A percentile compares a stretch with the other conserved stretches of the same genome.
These are phyloP conservation scores for Drosophila nikananu DNA, from an alignment of 1,140 invertebrate species.

Conservation along the genomic window DNA sequence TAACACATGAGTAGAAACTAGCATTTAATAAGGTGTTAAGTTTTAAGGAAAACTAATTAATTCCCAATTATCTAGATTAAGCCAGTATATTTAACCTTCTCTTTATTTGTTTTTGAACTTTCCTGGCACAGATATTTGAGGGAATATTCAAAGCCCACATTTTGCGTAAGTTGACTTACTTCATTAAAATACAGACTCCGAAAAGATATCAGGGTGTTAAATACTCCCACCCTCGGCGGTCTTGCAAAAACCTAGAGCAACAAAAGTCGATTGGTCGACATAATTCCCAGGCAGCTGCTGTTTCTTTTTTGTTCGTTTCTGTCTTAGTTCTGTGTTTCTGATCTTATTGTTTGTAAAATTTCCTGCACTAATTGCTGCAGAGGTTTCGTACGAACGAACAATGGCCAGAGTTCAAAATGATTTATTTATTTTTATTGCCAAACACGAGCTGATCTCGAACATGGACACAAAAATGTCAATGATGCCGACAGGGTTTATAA, in stretches of 20 bases:
- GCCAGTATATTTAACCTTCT: no score
- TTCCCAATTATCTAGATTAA: no score
- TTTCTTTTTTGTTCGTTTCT: slow-evolving; percentile 20
- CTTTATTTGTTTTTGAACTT: no score
- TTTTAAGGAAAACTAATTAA: no score
- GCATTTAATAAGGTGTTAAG: no score
- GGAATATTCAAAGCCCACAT: neutral
- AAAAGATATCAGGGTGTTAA: slow-evolving; percentile 25
- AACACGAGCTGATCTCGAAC: slow-evolving; percentile 40
- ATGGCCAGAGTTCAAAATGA: slow-evolving; percentile 47
- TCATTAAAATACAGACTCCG: slow-evolving; percentile 18
- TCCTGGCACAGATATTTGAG: neutral
- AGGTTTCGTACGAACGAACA: slow-evolving; percentile 45
- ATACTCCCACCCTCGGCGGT: slow-evolving; percentile 33
- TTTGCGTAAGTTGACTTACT: slow-evolving; percentile 7
- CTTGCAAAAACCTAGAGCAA: slow-evolving; percentile 26
- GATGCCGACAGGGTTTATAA: slow-evolving; percentile 12
- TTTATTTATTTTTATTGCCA: slow-evolving; percentile 69
- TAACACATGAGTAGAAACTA: no score
- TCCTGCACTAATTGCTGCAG: slow-evolving; percentile 67
- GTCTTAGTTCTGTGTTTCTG: slow-evolving; percentile 47
- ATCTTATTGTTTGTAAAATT: slow-evolving; percentile 69
- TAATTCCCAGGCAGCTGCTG: slow-evolving; percentile 64
- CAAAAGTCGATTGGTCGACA: slow-evolving; percentile 67
- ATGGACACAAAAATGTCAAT: slow-evolving; percentile 38